These are phyloP conservation scores for Gavialis gangeticus DNA, from an alignment of 2,113 vertebrate genomes.

Conservation along the genomic window DNA sequence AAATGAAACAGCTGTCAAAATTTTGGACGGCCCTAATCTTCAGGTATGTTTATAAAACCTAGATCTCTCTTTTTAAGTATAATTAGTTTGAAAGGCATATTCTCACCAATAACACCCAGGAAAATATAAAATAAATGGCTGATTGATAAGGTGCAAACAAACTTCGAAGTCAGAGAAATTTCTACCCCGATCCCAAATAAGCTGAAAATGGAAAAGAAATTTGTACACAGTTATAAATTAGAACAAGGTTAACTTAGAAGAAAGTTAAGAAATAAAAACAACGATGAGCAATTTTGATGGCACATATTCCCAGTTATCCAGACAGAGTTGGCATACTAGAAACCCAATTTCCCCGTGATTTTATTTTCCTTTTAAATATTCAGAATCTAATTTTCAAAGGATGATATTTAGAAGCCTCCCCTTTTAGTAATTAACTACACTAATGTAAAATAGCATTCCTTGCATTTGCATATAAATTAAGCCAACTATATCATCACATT, in stretches of 20 bases:
- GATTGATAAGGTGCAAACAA: not conserved
- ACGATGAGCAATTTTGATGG: not conserved
- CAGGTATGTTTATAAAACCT: not conserved
- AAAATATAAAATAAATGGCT: not conserved
- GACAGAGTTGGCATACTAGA: not conserved
- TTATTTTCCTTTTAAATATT: constrained; percentile 8
- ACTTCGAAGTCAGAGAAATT: not conserved
- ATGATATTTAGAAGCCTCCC: fast-evolving
- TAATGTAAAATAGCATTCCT: constrained; percentile 34
- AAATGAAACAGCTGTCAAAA: no score
- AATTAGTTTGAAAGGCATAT: not conserved
- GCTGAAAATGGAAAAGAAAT: not conserved
- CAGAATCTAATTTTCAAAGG: not conserved
- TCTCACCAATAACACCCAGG: not conserved
- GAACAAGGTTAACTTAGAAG: not conserved
- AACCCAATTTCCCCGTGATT: not conserved
- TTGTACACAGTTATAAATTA: not conserved
- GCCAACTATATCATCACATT: not conserved
- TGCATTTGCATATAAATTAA: constrained; percentile 58
- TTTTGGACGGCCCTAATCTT: no score
- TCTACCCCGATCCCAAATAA: not conserved
- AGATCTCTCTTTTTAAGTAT: not conserved
- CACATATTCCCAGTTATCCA: fast-evolving
- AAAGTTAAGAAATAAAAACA: not conserved
- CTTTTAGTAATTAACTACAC: constrained; percentile 8